A percentile compares a stretch with the other conserved stretches of the same genome.
phyloP scores from a whole-genome alignment of 2,888 invertebrate genomes.

The Xestoiulus laeticollis region DNA sequence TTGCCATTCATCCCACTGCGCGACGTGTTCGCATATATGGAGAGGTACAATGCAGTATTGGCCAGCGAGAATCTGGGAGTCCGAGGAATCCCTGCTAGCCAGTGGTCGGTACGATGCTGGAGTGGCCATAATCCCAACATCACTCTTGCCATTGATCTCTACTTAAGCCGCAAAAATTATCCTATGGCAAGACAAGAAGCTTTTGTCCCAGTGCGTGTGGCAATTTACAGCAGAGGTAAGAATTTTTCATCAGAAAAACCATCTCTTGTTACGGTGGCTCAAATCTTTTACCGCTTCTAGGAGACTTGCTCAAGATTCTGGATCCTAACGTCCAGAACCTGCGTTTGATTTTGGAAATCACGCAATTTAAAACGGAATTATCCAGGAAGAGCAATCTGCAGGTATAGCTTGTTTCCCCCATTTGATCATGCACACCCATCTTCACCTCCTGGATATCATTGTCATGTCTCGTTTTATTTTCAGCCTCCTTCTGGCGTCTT shows the following conservation, averaged over 20 bases:
- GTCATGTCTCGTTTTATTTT: background rate
- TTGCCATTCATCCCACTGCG: slow-evolving; percentile 56
- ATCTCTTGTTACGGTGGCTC: background rate
- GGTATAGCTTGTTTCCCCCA: background rate
- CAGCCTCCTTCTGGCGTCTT: slow-evolving; percentile 56
- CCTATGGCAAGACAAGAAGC: slow-evolving; percentile 44
- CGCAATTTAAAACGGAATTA: slow-evolving; percentile 49
- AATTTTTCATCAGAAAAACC: background rate
- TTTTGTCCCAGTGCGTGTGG: slow-evolving; percentile 50
- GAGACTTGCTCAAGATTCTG: slow-evolving; percentile 52
- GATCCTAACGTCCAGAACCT: slow-evolving; percentile 53
- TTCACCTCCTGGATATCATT: background rate
- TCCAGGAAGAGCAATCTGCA: slow-evolving; percentile 35
- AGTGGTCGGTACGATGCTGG: slow-evolving; percentile 54
- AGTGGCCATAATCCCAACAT: slow-evolving; percentile 51
- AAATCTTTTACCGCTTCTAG: background rate
- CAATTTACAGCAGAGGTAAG: slow-evolving; percentile 52
- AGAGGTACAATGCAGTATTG: slow-evolving; percentile 49
- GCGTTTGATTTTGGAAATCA: slow-evolving; percentile 50
- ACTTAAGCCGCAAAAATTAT: slow-evolving; percentile 50
- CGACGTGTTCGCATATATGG: slow-evolving; percentile 53
- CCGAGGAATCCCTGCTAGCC: slow-evolving; percentile 50
- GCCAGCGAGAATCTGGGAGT: slow-evolving; percentile 40
- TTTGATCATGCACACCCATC: no score
- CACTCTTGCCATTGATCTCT: slow-evolving; percentile 51